A percentile compares a stretch with the other conserved stretches of the same genome.
phyloP scores from a whole-genome alignment of 2,888 invertebrate genomes.

The Nemapogon koenigi region DNA sequence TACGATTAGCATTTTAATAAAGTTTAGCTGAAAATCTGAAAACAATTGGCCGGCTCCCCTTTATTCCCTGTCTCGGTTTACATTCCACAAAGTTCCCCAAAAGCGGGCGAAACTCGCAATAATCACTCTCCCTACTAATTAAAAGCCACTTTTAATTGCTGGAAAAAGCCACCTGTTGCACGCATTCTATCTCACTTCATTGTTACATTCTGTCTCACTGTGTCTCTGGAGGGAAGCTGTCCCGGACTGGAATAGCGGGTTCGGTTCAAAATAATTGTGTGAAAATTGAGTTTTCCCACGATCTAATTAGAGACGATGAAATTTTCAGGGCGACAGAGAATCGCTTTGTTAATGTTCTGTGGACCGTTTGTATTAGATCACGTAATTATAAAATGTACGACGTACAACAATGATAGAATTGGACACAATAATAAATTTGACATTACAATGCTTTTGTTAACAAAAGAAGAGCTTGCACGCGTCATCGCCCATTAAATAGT shows the following conservation, averaged over 20 bases:
- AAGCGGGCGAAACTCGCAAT: constrained; percentile 49
- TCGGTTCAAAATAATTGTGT: constrained; percentile 39
- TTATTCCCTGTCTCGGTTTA: constrained; percentile 24
- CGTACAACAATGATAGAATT: too few species aligned
- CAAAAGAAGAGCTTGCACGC: too few species aligned
- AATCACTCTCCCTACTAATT: constrained; percentile 60
- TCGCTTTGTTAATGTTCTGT: constrained; percentile 42
- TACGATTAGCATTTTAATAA: too few species aligned
- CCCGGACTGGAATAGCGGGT: constrained; percentile 61
- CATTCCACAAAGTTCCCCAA: constrained; percentile 46
- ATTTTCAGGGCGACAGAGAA: constrained; percentile 43
- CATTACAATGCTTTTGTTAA: too few species aligned
- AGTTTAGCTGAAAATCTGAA: too few species aligned
- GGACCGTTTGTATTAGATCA: constrained; percentile 44
- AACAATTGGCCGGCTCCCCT: too few species aligned
- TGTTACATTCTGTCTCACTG: constrained; percentile 27
- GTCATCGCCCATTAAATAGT: too few species aligned
- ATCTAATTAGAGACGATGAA: constrained; percentile 55
- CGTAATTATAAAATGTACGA: constrained; percentile 45
- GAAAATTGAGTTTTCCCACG: constrained; percentile 54
- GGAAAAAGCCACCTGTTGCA: constrained; percentile 58
- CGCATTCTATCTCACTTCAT: constrained; percentile 19
- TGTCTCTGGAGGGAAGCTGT: constrained; percentile 40
- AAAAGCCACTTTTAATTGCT: constrained; percentile 61
- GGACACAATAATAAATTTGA: too few species aligned